phyloP scores from a whole-genome alignment of 2,113 vertebrate genomes.

The Muntiacus reevesi region DNA sequence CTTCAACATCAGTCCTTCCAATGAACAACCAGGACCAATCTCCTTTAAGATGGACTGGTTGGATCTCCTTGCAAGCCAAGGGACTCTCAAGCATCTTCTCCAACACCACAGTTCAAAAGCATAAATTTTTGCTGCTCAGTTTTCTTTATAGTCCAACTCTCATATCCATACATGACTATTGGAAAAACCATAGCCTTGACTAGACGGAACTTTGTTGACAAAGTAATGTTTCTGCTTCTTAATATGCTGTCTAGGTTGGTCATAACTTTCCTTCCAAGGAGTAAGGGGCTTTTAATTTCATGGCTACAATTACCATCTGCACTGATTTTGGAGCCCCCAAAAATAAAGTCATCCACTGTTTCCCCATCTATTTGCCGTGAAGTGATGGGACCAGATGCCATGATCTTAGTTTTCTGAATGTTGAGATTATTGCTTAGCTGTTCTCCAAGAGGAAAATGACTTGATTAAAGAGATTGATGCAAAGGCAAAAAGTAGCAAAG shows the following conservation, averaged over 20 bases:
- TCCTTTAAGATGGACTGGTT: not conserved
- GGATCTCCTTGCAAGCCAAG: not conserved
- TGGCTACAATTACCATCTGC: not conserved
- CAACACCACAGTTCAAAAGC: not conserved
- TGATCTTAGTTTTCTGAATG: not conserved
- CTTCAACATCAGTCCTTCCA: not conserved
- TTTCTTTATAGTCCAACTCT: not conserved
- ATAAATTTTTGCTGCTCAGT: rapidly evolving
- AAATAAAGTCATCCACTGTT: not conserved
- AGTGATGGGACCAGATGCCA: not conserved
- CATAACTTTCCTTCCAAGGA: not conserved
- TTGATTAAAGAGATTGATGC: not conserved
- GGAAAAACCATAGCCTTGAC: not conserved
- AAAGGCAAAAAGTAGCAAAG: not conserved
- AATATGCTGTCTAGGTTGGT: not conserved
- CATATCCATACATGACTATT: not conserved
- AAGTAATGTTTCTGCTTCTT: not conserved
- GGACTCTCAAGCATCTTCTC: not conserved
- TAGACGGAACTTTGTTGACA: not conserved
- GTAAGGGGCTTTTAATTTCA: not conserved
- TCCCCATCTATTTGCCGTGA: not conserved
- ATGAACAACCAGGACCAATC: not conserved
- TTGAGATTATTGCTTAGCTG: not conserved
- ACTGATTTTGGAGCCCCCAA: not conserved
- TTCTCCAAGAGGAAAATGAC: constrained; percentile 31